Conservation (phyloP, 2,797 vertebrate species). For the Protosalanx chinensis region DNA sequence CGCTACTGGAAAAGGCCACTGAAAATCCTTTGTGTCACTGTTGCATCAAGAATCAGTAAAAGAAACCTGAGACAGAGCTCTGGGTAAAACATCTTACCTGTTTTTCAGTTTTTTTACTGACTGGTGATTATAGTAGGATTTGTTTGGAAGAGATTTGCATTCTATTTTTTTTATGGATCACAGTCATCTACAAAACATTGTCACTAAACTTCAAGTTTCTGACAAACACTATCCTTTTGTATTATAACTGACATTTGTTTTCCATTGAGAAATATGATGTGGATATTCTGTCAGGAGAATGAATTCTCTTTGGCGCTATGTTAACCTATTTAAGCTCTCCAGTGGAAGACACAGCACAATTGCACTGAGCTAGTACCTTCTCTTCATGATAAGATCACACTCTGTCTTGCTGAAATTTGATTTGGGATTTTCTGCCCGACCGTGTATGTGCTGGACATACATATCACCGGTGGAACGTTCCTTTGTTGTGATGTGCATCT, state of each 20-base stretch:
- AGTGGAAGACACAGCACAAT: conserved; percentile 40
- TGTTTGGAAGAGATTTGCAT: not conserved
- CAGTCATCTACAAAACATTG: conserved; percentile 19
- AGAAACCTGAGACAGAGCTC: conserved; percentile 35
- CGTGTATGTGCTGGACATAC: conserved; percentile 39
- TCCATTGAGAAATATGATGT: conserved; percentile 46
- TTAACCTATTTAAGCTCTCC: conserved; percentile 6
- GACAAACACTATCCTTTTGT: not conserved
- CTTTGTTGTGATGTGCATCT: not conserved
- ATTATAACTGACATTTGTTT: conserved; percentile 41
- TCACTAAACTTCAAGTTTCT: not conserved
- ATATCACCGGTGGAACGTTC: conserved; percentile 37
- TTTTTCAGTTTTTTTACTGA: conserved; percentile 10
- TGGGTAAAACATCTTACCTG: conserved; percentile 34
- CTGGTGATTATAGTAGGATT: not conserved
- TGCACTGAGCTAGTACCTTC: conserved; percentile 45
- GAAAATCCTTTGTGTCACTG: conserved; percentile 54
- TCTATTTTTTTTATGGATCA: conserved; percentile 15
- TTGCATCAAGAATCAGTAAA: conserved; percentile 46
- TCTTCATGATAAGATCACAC: conserved; percentile 51
- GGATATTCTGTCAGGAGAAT: conserved; percentile 39
- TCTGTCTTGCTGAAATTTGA: conserved; percentile 52
- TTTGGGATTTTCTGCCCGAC: conserved; percentile 55
- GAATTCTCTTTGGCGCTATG: conserved; percentile 8
- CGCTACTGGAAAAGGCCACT: conserved; percentile 46